Evolutionary conservation across 2,113 vertebrate genomes (phyloP), one percentile per base, ranked within the genome.

Genomic region (Sylvilagus bachmani): DNA sequence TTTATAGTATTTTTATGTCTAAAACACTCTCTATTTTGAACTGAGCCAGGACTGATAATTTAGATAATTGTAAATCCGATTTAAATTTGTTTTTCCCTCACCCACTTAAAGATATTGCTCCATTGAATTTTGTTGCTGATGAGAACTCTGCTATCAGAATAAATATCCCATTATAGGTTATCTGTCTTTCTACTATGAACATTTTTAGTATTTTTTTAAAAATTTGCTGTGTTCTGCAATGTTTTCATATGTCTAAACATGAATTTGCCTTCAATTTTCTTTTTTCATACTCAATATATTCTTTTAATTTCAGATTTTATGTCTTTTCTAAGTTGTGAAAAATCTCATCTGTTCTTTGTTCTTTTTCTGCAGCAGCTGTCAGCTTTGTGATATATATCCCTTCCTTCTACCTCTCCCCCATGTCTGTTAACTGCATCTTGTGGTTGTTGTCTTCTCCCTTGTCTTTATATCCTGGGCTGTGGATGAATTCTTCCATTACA

Each of bases 191-290:
- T 36, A 53, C 86, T 83, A 7, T 78, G 49, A 78, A 53, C 61
- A 73, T 83, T 29, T 66, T 49, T 55, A 82, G 27, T 31, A 49
- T 62, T 69, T 83, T 90, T 73, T 70, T 4, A 49, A 44, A 61
- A 62, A 64, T 53, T 53, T 66, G 12, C 81, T 89, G 12, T 74
- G 8, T 79, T 78, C 4, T 91, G 1, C 10, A 55, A 44, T 86
- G 78, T 91, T 85, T 79, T 51, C 62, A 5, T 70, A 86, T 78
- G 5, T 78, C 10, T 44, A 86, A 51, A 89, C 85, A 85, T 67
- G 53, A 80, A 51, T 94, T 82, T 73, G 31, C 53, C 38, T 90
- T 81, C 69, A 49, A n/a, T 90, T 82, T 77, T 88, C 19, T 95
- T 92, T 22, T 24, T 90, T 75, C 2, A 22, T 90, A 7, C 9